Evolutionary conservation across 92 coral and sea anemone genomes (phyloP), one percentile per base, ranked within the genome.

Genomic region (Umimayanthus kanabou): DNA sequence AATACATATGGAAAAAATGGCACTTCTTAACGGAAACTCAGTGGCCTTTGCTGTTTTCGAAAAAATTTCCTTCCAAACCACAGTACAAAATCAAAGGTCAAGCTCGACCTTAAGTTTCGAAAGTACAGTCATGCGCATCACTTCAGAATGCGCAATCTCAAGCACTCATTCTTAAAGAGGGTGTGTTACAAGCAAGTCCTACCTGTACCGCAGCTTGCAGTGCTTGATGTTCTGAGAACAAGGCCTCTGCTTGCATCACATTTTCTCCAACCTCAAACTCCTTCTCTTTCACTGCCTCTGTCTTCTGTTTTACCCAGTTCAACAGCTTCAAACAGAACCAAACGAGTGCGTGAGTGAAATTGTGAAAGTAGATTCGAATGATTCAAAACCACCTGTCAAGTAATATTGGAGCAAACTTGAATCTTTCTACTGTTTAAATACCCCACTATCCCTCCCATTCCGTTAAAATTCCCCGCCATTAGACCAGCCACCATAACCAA

Each of bases 161-260:
- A 61, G 26, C 26, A 61, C 8, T 61, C 69, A 61, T 4, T 61
- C 69, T 8, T 53, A 53, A 18, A 61, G 23, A 61, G 69, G 26
- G 4, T 61, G 69, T 20, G 69, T 61, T 20, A 61, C 26, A 75
- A 55, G 26, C 82, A 22, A 23, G 14, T 77, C 96, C 73, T 90
- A 96, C 99, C 99, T 92, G 93, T 64, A 97, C 93, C 39, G 91
- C 90, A 45, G 64, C 58, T 69, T 97, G 98, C 85, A 95, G 92
- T 87, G 85, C 92, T 57, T 90, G 88, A 49, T 91, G 91, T 66
- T 89, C 93, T 6, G 93, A 81, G 57, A 86, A 86, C 10, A 97
- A 90, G 5, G 94, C 90, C 45, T 89, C 91, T 2, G 94, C 98
- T 72, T 97, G 97, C 39, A 83, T 88, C 79, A 92, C 89, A 87